Evolutionary conservation across 2,888 invertebrate species (phyloP).

Genomic region (Caenorhabditis sinica): DNA sequence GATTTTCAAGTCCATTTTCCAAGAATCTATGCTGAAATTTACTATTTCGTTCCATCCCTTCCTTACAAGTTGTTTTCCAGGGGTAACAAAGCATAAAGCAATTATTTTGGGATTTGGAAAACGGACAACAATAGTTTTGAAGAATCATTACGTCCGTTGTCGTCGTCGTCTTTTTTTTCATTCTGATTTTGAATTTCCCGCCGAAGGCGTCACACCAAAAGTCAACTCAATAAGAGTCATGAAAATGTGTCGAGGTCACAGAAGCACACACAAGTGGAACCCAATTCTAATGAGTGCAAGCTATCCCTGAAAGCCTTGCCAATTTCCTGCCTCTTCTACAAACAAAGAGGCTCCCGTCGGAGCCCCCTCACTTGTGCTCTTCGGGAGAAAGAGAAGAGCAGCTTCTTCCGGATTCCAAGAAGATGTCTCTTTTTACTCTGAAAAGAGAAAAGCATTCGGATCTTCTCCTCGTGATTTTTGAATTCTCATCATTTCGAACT

Average conservation of each 20-base stretch:
- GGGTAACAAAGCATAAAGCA: slow-evolving; percentile 16
- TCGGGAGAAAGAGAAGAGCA: too few species aligned
- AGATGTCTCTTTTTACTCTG: slow-evolving; percentile 6
- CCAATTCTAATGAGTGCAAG: slow-evolving; percentile 60
- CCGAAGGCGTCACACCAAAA: slow-evolving; percentile 8
- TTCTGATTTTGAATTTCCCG: slow-evolving; percentile 13
- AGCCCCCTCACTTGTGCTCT: slow-evolving; percentile 47
- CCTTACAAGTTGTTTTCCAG: neutral
- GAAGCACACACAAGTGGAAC: slow-evolving; percentile 47
- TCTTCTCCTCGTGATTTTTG: slow-evolving; percentile 9
- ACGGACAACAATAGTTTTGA: slow-evolving; percentile 3
- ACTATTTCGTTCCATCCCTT: neutral
- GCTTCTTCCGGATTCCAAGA: slow-evolving; percentile 14
- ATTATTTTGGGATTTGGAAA: slow-evolving; percentile 22
- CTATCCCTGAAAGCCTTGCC: slow-evolving; percentile 9
- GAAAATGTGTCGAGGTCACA: slow-evolving; percentile 24
- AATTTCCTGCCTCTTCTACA: slow-evolving; percentile 58
- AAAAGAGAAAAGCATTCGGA: slow-evolving; percentile 2
- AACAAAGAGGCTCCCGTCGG: slow-evolving; percentile 39
- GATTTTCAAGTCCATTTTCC: neutral
- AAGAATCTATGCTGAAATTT: neutral
- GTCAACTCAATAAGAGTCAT: slow-evolving; percentile 22
- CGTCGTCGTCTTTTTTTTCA: neutral
- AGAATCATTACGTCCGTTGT: slow-evolving; percentile 19
- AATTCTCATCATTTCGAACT: slow-evolving; percentile 20